These are phyloP conservation scores for Pithys albifrons DNA, from an alignment of 2,113 vertebrate species.

Conservation along the genomic window DNA sequence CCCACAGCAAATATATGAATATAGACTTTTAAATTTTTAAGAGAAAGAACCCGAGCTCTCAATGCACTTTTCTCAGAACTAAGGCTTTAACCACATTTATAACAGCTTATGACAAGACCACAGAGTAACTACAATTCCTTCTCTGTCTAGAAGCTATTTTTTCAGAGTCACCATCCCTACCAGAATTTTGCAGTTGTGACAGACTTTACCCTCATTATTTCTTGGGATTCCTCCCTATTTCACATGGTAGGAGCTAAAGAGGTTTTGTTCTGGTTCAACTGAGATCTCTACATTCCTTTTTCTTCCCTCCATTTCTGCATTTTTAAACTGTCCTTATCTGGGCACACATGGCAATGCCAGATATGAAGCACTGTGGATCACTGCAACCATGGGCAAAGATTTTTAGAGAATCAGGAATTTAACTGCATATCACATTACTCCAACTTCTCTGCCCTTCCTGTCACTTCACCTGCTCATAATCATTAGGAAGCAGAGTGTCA, in stretches of 20 bases:
- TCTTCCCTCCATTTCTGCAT: not conserved
- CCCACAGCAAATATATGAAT: not conserved
- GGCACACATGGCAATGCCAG: not conserved
- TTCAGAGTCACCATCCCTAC: not conserved
- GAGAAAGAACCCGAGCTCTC: not conserved
- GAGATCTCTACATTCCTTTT: not conserved
- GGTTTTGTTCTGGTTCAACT: not conserved
- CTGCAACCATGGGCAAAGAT: not conserved
- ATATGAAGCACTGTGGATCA: not conserved
- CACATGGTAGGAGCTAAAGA: not conserved
- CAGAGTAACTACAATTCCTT: not conserved
- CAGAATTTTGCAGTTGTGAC: not conserved
- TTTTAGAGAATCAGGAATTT: not conserved
- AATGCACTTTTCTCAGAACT: not conserved
- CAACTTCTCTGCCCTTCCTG: not conserved
- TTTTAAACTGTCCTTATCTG: not conserved
- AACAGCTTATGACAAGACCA: not conserved
- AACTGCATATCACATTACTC: not conserved
- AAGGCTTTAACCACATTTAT: not conserved
- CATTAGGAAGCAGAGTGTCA: not conserved
- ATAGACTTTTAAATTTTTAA: not conserved
- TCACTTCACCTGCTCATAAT: not conserved
- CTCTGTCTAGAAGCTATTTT: not conserved
- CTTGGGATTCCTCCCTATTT: not conserved
- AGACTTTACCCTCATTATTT: not conserved